These are phyloP conservation scores for Galaxea fascicularis DNA, from an alignment of 92 coral and sea anemone genomes.

Conservation along the genomic window DNA sequence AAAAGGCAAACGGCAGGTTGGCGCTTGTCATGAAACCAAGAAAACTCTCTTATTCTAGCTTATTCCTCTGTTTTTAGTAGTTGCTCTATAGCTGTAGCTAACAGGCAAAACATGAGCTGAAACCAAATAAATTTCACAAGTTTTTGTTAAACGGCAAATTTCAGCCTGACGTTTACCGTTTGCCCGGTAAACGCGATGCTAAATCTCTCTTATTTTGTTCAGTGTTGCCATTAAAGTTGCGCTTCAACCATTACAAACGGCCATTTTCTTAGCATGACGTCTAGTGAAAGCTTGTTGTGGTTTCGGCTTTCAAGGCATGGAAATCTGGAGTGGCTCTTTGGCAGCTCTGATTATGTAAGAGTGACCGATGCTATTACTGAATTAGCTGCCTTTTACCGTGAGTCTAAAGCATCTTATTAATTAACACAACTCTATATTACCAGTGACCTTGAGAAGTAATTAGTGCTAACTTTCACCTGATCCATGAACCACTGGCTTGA, in stretches of 20 bases:
- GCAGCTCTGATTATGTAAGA: not conserved
- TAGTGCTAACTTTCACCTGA: not conserved
- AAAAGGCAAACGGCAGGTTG: too few relatives aligned
- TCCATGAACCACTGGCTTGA: not conserved
- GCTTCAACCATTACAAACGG: conserved; percentile 18
- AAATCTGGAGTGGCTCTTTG: not conserved
- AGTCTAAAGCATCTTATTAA: conserved; percentile 20
- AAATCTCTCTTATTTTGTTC: too few relatives aligned
- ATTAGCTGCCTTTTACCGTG: conserved; percentile 2
- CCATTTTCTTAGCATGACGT: conserved; percentile 27
- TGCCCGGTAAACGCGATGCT: too few relatives aligned
- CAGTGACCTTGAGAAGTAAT: not conserved
- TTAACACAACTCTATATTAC: conserved; percentile 1
- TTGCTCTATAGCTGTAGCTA: too few relatives aligned
- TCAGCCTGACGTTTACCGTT: too few relatives aligned
- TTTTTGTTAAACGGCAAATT: too few relatives aligned
- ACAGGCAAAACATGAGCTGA: too few relatives aligned
- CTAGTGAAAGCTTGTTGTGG: conserved; percentile 1
- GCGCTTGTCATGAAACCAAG: too few relatives aligned
- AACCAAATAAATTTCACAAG: too few relatives aligned
- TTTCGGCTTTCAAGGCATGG: not conserved
- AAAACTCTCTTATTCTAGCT: too few relatives aligned
- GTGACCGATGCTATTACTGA: not conserved
- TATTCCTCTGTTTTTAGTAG: too few relatives aligned
- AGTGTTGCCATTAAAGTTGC: not conserved